A percentile compares a stretch with the other conserved stretches of the same genome.
Evolutionary conservation across 1,140 invertebrate genomes (phyloP).

Genomic region (Nasonia vitripennis): DNA sequence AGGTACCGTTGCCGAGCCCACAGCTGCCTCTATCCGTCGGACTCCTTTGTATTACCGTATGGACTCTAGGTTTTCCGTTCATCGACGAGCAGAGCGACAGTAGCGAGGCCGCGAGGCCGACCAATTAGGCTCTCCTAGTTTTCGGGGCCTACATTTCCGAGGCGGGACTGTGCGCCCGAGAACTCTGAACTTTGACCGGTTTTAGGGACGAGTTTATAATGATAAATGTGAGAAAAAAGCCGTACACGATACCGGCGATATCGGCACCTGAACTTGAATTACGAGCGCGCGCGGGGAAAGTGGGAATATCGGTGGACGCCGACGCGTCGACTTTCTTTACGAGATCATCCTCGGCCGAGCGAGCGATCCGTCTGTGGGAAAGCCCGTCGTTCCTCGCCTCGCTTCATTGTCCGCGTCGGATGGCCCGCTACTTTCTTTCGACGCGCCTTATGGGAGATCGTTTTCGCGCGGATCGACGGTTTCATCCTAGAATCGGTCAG

Average conservation of each 20-base stretch:
- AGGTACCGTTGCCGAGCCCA: neutral
- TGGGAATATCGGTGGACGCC: neutral
- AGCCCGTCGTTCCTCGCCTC: slow-evolving; percentile 6
- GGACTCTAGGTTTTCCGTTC: neutral
- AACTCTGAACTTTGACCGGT: neutral
- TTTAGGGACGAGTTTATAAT: neutral
- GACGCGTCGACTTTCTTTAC: slow-evolving; percentile 9
- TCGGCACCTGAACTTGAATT: slow-evolving; percentile 26
- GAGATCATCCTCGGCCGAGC: slow-evolving; percentile 28
- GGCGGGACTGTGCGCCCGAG: neutral
- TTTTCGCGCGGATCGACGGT: neutral
- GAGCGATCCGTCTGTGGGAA: slow-evolving; percentile 3
- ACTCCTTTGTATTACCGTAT: neutral
- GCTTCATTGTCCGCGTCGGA: slow-evolving; percentile 30
- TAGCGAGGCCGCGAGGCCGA: neutral
- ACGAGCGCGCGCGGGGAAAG: slow-evolving; percentile 32
- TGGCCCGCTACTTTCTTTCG: slow-evolving; percentile 28
- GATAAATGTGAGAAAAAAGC: no score
- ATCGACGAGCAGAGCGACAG: neutral
- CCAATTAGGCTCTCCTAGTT: slow-evolving; percentile 8
- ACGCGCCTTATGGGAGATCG: neutral
- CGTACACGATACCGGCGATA: no score
- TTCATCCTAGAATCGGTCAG: no score
- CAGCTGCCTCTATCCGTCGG: no score
- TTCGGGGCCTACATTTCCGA: slow-evolving; percentile 5